These are phyloP conservation scores for Dryobates pubescens DNA, from an alignment of 2,797 vertebrate species.

Conservation along the genomic window DNA sequence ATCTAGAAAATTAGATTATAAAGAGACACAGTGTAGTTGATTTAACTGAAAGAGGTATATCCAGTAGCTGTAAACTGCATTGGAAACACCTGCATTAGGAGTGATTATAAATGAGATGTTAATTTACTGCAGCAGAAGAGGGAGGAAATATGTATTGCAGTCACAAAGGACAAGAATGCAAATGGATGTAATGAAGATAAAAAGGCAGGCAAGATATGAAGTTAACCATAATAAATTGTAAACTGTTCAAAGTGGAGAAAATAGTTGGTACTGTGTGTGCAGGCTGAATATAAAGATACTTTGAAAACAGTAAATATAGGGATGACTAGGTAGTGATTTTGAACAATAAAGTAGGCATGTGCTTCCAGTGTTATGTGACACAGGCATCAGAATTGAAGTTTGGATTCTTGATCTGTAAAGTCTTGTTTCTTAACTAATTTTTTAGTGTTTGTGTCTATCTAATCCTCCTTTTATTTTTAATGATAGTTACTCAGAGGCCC, in stretches of 20 bases:
- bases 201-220: background rate
- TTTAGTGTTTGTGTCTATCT: background rate
- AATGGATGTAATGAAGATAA: background rate
- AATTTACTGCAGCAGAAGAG: background rate
- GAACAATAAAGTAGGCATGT: background rate
- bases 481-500: background rate
- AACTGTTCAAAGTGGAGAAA: background rate
- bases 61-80: background rate
- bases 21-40: background rate
- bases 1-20: background rate
- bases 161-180: background rate
- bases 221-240: background rate
- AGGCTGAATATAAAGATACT: background rate
- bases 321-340: background rate
- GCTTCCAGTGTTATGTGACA: background rate
- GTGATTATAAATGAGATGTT: background rate
- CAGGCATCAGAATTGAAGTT: background rate
- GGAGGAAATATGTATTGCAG: background rate
- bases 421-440: background rate
- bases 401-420: background rate
- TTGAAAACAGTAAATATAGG: background rate
- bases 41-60: background rate
- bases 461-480: background rate
- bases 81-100: background rate
- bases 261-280: background rate